Evolutionary conservation across 2,888 invertebrate genomes (phyloP), one percentile per base, ranked within the genome.

Genomic region (Aporophyla lueneburgensis): DNA sequence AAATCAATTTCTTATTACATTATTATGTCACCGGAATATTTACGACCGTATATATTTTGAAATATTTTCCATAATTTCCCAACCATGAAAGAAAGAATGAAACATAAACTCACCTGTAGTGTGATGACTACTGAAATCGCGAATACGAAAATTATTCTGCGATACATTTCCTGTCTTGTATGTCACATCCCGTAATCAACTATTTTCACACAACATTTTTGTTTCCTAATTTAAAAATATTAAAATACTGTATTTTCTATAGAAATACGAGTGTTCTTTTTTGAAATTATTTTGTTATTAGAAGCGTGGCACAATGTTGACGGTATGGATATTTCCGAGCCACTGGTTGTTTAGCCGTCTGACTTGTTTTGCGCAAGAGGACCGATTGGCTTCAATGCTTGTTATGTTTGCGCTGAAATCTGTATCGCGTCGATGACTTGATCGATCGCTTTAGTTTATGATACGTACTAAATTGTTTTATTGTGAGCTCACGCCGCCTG

Each of bases 81-180:
- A 59, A 59, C 5, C 2, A 16, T 27, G 21, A 56, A 46, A 33
- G 0, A 10, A n/a, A 10, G n/a, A 33, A 43, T 9, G 14, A 24
- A 51, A 33, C 27, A 76, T 43, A 72, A 75, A 89, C 93, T 89
- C 78, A 96, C 96, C 95, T 96, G 94, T 69, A 95, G 88, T 67
- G 93, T 95, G 27, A 93, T 74, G 66, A 91, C 94, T 83, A 94
- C 88, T 83, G 93, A 91, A 78, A 93, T 81, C 74, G 91, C 91
- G 81, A 92, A 86, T 80, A 93, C 91, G 87, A 95, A 89, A 84
- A 94, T 85, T 80, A 89, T 91, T 84, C 91, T 90, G 75, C 93
- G 94, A 93, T 91, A 92, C 96, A 96, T 96, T 91, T 94, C 93
- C 89, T 88, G 81, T 87, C 80, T 80, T 90, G 88, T 88, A 82